These are phyloP conservation scores for Aphaenogaster rudis DNA, from an alignment of 1,140 invertebrate species.

Conservation along the genomic window DNA sequence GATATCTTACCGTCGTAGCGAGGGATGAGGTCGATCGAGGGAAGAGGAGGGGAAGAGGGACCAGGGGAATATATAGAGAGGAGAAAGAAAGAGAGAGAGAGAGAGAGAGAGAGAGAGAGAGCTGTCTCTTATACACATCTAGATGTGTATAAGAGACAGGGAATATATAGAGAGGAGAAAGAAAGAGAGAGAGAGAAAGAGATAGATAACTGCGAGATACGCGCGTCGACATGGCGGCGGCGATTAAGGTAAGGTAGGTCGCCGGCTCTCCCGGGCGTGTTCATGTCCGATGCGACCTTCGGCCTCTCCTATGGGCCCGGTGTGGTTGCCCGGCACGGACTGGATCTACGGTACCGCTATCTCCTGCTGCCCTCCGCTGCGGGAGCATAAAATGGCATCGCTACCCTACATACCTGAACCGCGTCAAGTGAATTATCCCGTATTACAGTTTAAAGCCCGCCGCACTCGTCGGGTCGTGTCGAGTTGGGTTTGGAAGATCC, in stretches of 20 bases:
- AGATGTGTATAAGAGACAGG: too few species aligned
- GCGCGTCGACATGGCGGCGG: slow-evolving; percentile 52
- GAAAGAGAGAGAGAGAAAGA: slow-evolving; percentile 38
- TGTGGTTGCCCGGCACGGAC: slow-evolving; percentile 71
- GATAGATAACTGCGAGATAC: slow-evolving; percentile 72
- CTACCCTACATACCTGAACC: slow-evolving; percentile 78
- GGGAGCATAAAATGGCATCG: slow-evolving; percentile 77
- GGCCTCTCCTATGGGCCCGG: slow-evolving; percentile 73
- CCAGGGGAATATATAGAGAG: slow-evolving; percentile 30
- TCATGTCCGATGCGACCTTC: slow-evolving; percentile 79
- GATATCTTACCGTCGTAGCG: slow-evolving; percentile 46
- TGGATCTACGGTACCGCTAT: slow-evolving; percentile 79
- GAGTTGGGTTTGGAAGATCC: neutral
- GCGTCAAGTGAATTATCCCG: slow-evolving; percentile 11
- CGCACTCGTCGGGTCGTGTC: neutral
- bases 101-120: neutral
- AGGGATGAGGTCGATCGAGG: slow-evolving; percentile 31
- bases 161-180: slow-evolving; percentile 39
- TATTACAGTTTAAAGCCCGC: neutral
- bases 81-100: slow-evolving; percentile 49
- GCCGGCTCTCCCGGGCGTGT: slow-evolving; percentile 75
- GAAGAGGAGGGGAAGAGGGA: slow-evolving; percentile 56
- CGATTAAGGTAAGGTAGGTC: slow-evolving; percentile 74
- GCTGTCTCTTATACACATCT: too few species aligned
- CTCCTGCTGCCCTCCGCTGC: slow-evolving; percentile 38